These are phyloP conservation scores for Idaea biselata DNA, from an alignment of 2,888 invertebrate genomes.

Conservation along the genomic window DNA sequence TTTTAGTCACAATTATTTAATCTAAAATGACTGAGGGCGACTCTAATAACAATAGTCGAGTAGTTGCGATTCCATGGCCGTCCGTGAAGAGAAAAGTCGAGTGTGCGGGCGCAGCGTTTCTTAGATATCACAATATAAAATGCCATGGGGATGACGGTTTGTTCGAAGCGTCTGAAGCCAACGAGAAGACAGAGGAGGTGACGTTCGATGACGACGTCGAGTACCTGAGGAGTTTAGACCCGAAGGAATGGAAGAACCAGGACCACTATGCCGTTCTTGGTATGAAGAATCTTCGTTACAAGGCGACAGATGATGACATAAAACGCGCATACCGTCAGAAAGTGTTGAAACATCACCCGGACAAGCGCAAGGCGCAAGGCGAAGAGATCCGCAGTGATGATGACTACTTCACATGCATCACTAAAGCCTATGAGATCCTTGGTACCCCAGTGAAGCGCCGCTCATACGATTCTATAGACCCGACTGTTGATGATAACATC, in stretches of 20 bases:
- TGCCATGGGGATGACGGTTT: constrained; percentile 73
- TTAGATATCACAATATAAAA: constrained; percentile 73
- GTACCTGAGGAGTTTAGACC: constrained; percentile 93
- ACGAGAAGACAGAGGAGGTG: constrained; percentile 69
- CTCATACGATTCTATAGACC: constrained; percentile 98
- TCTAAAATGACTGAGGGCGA: constrained; percentile 67
- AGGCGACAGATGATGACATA: constrained; percentile 95
- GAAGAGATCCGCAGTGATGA: constrained; percentile 93
- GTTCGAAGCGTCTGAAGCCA: constrained; percentile 61
- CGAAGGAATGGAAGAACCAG: constrained; percentile 98
- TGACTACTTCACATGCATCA: constrained; percentile 99
- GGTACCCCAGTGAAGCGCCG: constrained; percentile 90
- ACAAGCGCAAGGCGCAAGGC: constrained; percentile 95
- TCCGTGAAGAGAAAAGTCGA: constrained; percentile 68
- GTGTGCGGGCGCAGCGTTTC: constrained; percentile 75
- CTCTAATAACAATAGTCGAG: constrained; percentile 46
- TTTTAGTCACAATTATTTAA: constrained; percentile 47
- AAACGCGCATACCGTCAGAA: constrained; percentile 93
- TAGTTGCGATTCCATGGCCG: constrained; percentile 59
- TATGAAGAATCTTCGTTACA: constrained; percentile 88
- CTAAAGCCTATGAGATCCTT: constrained; percentile 95
- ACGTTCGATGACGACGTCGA: constrained; percentile 86
- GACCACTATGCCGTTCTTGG: constrained; percentile 98
- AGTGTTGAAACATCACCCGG: constrained; percentile 95
- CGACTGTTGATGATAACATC: constrained; percentile 93